These are phyloP conservation scores for Cistogaster globosa DNA, from an alignment of 2,888 invertebrate genomes.

Conservation along the genomic window DNA sequence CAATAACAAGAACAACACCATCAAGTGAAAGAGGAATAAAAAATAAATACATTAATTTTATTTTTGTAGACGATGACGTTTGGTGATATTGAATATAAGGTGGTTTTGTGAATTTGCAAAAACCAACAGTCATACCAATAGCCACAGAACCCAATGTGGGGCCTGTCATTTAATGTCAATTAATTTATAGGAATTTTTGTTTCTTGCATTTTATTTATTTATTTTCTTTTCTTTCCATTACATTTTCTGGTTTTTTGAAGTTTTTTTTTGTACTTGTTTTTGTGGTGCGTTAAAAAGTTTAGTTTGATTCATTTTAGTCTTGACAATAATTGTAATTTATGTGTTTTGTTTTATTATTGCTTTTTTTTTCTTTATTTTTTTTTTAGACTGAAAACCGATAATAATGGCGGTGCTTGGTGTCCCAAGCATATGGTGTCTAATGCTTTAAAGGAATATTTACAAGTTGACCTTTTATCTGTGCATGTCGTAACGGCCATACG, in stretches of 20 bases:
- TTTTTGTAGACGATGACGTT: slow-evolving; percentile 71
- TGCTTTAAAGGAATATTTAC: slow-evolving; percentile 89
- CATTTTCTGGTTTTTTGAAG: slow-evolving; percentile 44
- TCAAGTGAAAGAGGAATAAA: slow-evolving; percentile 39
- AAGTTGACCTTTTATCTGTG: slow-evolving; percentile 87
- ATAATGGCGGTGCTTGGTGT: slow-evolving; percentile 94
- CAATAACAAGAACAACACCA: slow-evolving; percentile 23
- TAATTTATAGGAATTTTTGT: slow-evolving; percentile 78
- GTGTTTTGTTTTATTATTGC: slow-evolving; percentile 49
- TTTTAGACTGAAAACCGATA: slow-evolving; percentile 89
- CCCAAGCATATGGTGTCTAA: slow-evolving; percentile 89
- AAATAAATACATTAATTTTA: slow-evolving; percentile 71
- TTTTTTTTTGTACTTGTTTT: slow-evolving; percentile 23
- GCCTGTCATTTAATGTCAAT: slow-evolving; percentile 81
- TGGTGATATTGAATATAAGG: slow-evolving; percentile 71
- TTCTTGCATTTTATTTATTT: slow-evolving; percentile 20
- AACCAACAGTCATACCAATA: slow-evolving; percentile 50
- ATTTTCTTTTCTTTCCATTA: slow-evolving; percentile 20
- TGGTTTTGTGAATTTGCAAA: slow-evolving; percentile 69
- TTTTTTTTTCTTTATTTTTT: slow-evolving; percentile 8
- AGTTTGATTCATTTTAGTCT: slow-evolving; percentile 49
- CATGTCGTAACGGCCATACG: slow-evolving; percentile 88
- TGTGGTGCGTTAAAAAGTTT: slow-evolving; percentile 49
- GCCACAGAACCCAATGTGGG: slow-evolving; percentile 74
- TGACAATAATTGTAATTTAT: slow-evolving; percentile 71